Conservation (phyloP, 2,113 vertebrate genomes). For the Saiga tatarica region DNA sequence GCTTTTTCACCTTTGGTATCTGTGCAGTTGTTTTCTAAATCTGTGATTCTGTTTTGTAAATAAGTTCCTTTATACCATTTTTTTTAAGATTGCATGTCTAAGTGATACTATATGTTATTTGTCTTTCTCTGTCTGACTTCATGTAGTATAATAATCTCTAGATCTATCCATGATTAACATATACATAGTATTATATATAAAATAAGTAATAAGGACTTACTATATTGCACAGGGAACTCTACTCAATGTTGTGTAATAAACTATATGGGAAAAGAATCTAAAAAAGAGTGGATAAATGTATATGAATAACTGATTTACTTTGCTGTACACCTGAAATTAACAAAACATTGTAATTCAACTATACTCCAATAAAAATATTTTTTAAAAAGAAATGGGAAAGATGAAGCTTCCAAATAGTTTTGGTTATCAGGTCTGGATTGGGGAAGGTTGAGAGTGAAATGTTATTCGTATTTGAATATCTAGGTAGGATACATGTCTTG, state of each 20-base stretch:
- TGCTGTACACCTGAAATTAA: not conserved
- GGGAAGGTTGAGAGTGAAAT: not conserved
- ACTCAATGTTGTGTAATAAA: not conserved
- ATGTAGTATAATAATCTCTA: not conserved
- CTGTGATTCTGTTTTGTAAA: not conserved
- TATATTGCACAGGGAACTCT: not conserved
- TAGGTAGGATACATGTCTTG: fast-evolving
- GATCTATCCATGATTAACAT: not conserved
- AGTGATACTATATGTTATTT: not conserved
- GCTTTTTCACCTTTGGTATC: not conserved
- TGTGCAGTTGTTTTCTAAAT: not conserved
- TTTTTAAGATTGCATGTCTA: not conserved
- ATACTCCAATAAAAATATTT: not conserved
- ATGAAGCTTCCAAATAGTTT: not conserved
- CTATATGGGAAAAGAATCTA: not conserved
- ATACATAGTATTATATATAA: not conserved
- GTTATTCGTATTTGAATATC: not conserved
- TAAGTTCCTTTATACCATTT: not conserved
- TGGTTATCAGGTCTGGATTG: not conserved
- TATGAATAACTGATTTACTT: not conserved
- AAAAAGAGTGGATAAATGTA: not conserved
- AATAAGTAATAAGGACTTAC: not conserved
- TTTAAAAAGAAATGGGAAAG: not conserved
- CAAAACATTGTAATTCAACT: not conserved
- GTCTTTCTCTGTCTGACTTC: not conserved